Evolutionary conservation across 92 coral and sea anemone genomes (phyloP).

Genomic region (Umimayanthus chanpuru): DNA sequence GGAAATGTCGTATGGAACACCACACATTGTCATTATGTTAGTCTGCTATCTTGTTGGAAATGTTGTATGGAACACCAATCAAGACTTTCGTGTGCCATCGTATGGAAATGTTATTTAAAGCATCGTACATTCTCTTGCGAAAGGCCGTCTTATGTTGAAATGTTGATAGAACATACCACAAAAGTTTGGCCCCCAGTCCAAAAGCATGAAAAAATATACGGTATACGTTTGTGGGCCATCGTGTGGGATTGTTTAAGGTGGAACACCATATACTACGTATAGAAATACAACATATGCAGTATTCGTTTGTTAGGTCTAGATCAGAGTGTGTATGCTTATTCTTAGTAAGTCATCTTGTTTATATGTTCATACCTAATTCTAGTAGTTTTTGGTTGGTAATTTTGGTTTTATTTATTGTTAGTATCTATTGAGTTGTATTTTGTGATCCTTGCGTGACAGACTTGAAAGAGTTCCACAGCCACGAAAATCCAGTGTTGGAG

Average conservation of each 20-base stretch:
- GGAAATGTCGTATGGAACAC: background rate
- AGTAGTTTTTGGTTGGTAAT: background rate
- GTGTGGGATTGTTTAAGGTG: too few species aligned
- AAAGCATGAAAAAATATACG: too few species aligned
- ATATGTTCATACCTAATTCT: too few species aligned
- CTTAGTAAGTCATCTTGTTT: too few species aligned
- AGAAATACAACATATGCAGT: too few species aligned
- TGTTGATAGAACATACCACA: background rate
- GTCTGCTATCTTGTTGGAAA: background rate
- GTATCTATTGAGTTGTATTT: background rate
- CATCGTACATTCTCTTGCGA: background rate
- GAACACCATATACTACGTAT: too few species aligned
- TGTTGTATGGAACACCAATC: background rate
- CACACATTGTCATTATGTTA: background rate
- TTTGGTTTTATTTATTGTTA: background rate
- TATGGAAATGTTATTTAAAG: background rate
- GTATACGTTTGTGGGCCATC: too few species aligned
- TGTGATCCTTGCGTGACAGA: constrained; percentile 45
- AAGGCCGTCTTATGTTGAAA: background rate
- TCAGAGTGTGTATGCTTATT: too few species aligned
- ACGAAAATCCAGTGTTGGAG: constrained; percentile 65
- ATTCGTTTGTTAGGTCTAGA: too few species aligned
- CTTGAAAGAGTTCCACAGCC: constrained; percentile 68
- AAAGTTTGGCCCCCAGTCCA: background rate
- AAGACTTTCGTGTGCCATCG: too few species aligned